Base-by-base conservation (phyloP, 2,113 vertebrate genomes). In the Rana temporaria region DNA sequence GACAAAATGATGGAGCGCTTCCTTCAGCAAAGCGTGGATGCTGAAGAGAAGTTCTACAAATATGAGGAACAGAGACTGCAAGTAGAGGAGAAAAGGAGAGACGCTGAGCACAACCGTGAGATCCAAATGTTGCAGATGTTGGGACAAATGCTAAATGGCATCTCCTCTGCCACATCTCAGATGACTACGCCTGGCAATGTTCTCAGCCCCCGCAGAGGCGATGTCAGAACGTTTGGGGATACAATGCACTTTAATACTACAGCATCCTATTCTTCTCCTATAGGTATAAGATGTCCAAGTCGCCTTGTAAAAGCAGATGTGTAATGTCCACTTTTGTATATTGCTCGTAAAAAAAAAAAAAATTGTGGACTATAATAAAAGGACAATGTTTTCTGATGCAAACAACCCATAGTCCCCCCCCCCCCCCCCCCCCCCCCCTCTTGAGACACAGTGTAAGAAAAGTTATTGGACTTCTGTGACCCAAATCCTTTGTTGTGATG, bases 71-170 rank as follows among this genome's bases (percentile, higher is more conserved):
- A 95, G 88, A 93, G 94, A 48, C 86, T 96, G 85, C 94, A 94
- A 85, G 93, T 94, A 0, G 96, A 98, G 86, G 96, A 97, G 85
- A 93, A 90, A 11, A 94, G 95, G 12, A 89, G 95, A 22, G 95
- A 97, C 84, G 91, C 94, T 0, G 96, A 97, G 78, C 96, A 96
- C 79, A 74, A 93, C 26, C 89, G 95, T 60, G 96, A 96, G 90
- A 90, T 97, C 79, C 95, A 96, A 85, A 97, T 97, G 96, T 90
- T 97, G 20, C 96, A 97, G 87, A 95, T 97, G 95, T 89, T 97
- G 78, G 95, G 94, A 57, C 96, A 97, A 92, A 95, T 98, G 94
- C 94, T 97, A 84, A 89, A 93, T 85, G 90, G 91, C 88, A 91
- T 97, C 84, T 91, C 92, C 79, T 91, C 93, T 0, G 56, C 92